Evolutionary conservation across 2,888 invertebrate genomes (phyloP).

Genomic region (Aspidiotus destructor): DNA sequence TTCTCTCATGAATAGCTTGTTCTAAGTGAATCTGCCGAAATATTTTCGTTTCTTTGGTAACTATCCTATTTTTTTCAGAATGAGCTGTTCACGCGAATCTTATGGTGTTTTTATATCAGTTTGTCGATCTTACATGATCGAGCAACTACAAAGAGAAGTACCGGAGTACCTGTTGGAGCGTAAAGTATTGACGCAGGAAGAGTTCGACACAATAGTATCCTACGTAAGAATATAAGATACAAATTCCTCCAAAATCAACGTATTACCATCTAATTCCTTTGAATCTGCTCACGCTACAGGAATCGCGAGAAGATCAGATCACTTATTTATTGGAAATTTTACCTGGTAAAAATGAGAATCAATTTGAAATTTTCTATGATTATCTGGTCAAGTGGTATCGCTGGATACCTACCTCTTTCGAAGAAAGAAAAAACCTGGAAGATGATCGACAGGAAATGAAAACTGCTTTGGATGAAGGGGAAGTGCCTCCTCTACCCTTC

Average conservation of each 20-base stretch:
- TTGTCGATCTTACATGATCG: slow-evolving; percentile 24
- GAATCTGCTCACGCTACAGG: slow-evolving; percentile 27
- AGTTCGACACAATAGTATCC: slow-evolving; percentile 31
- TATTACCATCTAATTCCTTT: neutral
- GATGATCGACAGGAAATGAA: neutral
- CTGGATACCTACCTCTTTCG: slow-evolving; percentile 34
- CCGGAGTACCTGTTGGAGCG: slow-evolving; percentile 21
- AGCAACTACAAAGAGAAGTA: slow-evolving; percentile 36
- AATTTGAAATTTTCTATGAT: slow-evolving; percentile 31
- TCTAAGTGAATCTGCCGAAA: no score
- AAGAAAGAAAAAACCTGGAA: neutral
- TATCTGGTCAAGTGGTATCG: slow-evolving; percentile 34
- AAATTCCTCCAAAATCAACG: neutral
- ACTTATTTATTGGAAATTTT: slow-evolving; percentile 34
- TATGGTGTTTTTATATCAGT: slow-evolving; percentile 13
- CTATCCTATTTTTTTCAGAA: no score
- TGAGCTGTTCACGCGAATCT: no score
- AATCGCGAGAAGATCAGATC: slow-evolving; percentile 29
- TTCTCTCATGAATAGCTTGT: no score
- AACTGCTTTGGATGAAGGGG: slow-evolving; percentile 45
- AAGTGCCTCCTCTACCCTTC: slow-evolving; percentile 49
- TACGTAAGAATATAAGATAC: slow-evolving; percentile 7
- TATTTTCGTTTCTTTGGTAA: no score
- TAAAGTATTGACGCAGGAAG: slow-evolving; percentile 29
- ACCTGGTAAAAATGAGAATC: slow-evolving; percentile 25